A percentile compares a stretch with the other conserved stretches of the same genome.
phyloP scores from a whole-genome alignment of 1,140 invertebrate genomes.

The Acromyrmex charruanus region DNA sequence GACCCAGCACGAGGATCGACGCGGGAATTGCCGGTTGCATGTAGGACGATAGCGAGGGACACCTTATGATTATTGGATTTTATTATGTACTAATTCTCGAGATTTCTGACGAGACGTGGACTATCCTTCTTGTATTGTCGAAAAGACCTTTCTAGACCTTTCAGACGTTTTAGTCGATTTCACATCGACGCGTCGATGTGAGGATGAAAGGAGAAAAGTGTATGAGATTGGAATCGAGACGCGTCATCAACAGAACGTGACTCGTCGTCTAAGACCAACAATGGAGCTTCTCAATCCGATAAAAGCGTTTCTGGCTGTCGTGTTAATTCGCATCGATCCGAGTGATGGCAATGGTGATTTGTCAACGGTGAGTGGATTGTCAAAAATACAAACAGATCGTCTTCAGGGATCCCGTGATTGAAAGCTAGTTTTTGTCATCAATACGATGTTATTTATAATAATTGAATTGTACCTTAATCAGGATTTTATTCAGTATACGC shows the following conservation, averaged over 20 bases:
- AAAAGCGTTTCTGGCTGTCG: constrained; percentile 78
- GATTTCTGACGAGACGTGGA: constrained; percentile 5
- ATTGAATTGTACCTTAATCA: background rate
- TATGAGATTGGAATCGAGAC: constrained; percentile 23
- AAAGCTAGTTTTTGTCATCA: background rate
- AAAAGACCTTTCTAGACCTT: background rate
- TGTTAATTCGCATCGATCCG: constrained; percentile 32
- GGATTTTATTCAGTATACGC: background rate
- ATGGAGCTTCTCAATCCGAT: constrained; percentile 78
- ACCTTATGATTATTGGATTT: constrained; percentile 74
- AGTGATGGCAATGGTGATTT: constrained; percentile 58
- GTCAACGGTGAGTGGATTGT: constrained; percentile 77
- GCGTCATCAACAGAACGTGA: constrained; percentile 27
- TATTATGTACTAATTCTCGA: constrained; percentile 76
- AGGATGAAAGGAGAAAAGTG: constrained; percentile 4
- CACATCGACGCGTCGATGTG: constrained; percentile 32
- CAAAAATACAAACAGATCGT: background rate
- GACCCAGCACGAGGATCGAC: constrained; percentile 34
- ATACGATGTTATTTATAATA: background rate
- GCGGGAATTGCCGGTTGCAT: constrained; percentile 12
- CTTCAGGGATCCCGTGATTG: background rate
- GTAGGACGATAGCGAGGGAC: constrained; percentile 25
- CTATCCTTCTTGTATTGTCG: background rate
- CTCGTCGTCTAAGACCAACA: constrained; percentile 39
- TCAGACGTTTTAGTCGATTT: constrained; percentile 26